Evolutionary conservation across 2,797 vertebrate genomes (phyloP), one percentile per base, ranked within the genome.

Genomic region (Petrocephalus schoutedeni): DNA sequence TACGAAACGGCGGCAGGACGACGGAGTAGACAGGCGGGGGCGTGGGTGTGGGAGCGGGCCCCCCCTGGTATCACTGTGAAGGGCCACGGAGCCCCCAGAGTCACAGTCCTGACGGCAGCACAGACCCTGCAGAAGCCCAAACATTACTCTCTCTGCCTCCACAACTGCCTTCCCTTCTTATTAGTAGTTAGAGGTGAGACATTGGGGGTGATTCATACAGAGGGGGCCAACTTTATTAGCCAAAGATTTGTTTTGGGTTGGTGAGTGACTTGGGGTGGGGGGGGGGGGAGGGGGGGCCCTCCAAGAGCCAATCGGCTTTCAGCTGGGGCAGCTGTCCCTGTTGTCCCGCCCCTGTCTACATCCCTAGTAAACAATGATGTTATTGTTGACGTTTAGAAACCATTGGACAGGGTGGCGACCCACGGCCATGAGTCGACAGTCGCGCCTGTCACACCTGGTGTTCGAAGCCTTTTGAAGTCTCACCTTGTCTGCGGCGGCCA

Each of bases 401-500:
- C 8, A 51, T 6, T 10, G 77, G 77, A 49, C 19, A 9, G 10
- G 77, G 45, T 19, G 41, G 41, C 6, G 19, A 82, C 16, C 36
- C 41, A 3, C 7, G 45, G 49, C n/a, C 36, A 49, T 1, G 77
- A 45, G 74, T 16, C 4, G n/a, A 45, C 41, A n/a, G 19, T 36
- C 4, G 74, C 3, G 71, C 4, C 3, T 45, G 10, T 32, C 54
- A 16, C 41, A 16, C 5, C 14, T 21, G 53, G 57, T 1, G 51
- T 45, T n/a, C 49, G 59, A 14, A 77, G 80, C 23, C 49, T n/a
- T 8, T 14, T 88, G 88, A 74, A 21, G 2, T 54, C 89, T 92
- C 88, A 99, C 98, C 96, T 99, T 99, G 95, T 99, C 98, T 89
- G 98, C 98, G 90, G 98, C 98, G 90, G 98, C 98, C 87, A 99